Evolutionary conservation across 2,888 invertebrate species (phyloP).

Genomic region (Lepas anatifera): DNA sequence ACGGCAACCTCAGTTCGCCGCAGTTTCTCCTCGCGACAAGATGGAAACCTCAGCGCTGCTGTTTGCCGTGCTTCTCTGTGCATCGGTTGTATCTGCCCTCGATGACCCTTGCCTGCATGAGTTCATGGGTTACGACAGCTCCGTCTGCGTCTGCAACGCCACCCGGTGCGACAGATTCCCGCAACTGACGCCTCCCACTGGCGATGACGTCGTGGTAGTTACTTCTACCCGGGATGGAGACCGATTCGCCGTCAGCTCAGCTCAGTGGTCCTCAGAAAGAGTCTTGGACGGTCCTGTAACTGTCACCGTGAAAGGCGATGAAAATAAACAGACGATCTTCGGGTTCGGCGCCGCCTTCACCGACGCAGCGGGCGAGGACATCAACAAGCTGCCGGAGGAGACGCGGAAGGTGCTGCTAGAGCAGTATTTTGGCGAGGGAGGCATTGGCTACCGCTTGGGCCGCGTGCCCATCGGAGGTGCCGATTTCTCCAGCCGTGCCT

Average conservation of each 20-base stretch:
- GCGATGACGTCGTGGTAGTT: constrained; percentile 15
- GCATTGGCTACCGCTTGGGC: constrained; percentile 64
- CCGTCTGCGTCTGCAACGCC: constrained; percentile 32
- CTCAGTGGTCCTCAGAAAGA: background rate
- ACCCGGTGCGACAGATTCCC: constrained; percentile 29
- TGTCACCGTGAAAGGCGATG: background rate
- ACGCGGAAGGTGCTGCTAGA: constrained; percentile 18
- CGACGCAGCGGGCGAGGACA: constrained; percentile 53
- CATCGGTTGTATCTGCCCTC: too few relatives aligned
- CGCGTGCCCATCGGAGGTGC: constrained; percentile 73
- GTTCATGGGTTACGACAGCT: constrained; percentile 28
- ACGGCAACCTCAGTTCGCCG: too few relatives aligned
- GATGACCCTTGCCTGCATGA: constrained; percentile 26
- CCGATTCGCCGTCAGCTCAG: constrained; percentile 12
- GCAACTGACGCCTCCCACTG: background rate
- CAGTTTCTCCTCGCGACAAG: too few relatives aligned
- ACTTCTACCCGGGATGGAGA: constrained; percentile 19
- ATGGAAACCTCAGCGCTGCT: too few relatives aligned
- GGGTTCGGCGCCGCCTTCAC: constrained; percentile 86
- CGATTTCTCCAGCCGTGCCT: constrained; percentile 63
- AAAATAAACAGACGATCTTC: constrained; percentile 47
- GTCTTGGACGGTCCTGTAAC: too few relatives aligned
- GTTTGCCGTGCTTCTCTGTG: too few relatives aligned
- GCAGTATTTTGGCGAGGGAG: constrained; percentile 48
- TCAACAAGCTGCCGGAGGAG: constrained; percentile 30